Base-by-base conservation (phyloP, 1,140 invertebrate genomes). In the Protaetia brevitarsis region DNA sequence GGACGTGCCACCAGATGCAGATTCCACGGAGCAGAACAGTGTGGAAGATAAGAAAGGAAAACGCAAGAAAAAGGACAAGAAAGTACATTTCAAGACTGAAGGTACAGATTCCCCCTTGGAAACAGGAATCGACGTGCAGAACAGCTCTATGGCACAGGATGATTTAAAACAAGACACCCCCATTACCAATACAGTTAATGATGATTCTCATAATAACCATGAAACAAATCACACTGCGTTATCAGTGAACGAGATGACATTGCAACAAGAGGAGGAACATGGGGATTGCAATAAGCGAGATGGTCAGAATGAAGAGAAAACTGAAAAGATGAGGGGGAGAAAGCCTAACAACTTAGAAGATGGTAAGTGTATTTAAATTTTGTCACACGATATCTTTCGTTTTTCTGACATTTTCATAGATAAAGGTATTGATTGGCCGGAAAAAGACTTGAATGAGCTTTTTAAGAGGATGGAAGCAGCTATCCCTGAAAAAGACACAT, bases 401-500 rank as follows among this genome's bases (percentile, higher is more conserved):
- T n/a, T 34, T 34, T 34, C 31, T 34, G 31, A 7, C n/a, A 34
- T 34, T 27, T 58, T 58, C 11, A 26, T 28, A 58, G 56, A 58
- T 28, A 58, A 58, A 8, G 23, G 4, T 28, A 58, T 58, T 0
- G 56, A 58, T 28, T 58, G 56, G 56, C 73, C 75, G 16, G 51
- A 69, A 36, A 69, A 73, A 60, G 74, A 77, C 66, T 63, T 78
- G 23, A 60, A 51, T 57, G 70, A 73, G 63, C 64, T 78, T 31
- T 59, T 77, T 13, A 61, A 70, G 41, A 65, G 73, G 63, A 76
- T 78, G 51, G 71, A 76, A 68, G 31, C 65, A 34, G 56, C 66
- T 41, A 71, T 77, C 56, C 77, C 76, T 6, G 68, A 71, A 30
- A 66, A 71, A 66, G 78, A 79, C 66, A 63, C 51, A 5, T 65